A percentile compares a stretch with the other conserved stretches of the same genome.
These are phyloP conservation scores for Heloderma charlesbogerti DNA, from an alignment of 2,113 vertebrate species.

Conservation along the genomic window DNA sequence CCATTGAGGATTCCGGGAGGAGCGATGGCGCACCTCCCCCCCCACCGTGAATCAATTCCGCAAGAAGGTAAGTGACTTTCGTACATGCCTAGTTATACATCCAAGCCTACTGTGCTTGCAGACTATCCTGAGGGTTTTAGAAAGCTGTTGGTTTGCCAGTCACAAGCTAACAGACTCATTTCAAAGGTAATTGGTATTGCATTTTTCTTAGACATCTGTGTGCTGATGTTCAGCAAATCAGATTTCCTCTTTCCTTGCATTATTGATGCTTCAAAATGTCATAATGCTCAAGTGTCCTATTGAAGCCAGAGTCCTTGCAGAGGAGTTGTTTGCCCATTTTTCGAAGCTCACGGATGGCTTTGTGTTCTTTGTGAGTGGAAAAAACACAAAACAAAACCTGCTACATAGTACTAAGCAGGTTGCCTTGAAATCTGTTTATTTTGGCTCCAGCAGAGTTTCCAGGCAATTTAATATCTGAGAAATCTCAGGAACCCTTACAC, in stretches of 20 bases:
- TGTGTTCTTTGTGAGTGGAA: constrained; percentile 61
- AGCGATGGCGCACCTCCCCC: too few species aligned
- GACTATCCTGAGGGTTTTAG: constrained; percentile 35
- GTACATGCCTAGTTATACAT: too few species aligned
- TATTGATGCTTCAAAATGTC: constrained; percentile 77
- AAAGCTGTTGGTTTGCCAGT: constrained; percentile 58
- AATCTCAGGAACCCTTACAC: constrained; percentile 41
- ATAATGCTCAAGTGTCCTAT: constrained; percentile 44
- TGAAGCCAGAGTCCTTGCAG: constrained; percentile 63
- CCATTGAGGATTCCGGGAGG: too few species aligned
- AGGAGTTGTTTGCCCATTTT: constrained; percentile 61
- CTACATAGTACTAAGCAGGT: constrained; percentile 58
- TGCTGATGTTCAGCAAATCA: constrained; percentile 69
- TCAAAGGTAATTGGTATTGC: constrained; percentile 72
- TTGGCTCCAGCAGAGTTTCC: constrained; percentile 43
- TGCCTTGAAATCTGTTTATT: constrained; percentile 46
- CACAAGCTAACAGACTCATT: constrained; percentile 68
- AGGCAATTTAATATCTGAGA: constrained; percentile 36
- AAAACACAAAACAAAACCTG: constrained; percentile 34
- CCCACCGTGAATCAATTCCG: too few species aligned
- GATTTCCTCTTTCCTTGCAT: constrained; percentile 71
- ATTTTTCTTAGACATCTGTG: constrained; percentile 70
- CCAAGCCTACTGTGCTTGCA: too few species aligned
- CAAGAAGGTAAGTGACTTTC: too few species aligned
- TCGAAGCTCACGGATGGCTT: neutral